Base-by-base conservation (phyloP, 2,113 vertebrate genomes). In the Burhinus bistriatus region DNA sequence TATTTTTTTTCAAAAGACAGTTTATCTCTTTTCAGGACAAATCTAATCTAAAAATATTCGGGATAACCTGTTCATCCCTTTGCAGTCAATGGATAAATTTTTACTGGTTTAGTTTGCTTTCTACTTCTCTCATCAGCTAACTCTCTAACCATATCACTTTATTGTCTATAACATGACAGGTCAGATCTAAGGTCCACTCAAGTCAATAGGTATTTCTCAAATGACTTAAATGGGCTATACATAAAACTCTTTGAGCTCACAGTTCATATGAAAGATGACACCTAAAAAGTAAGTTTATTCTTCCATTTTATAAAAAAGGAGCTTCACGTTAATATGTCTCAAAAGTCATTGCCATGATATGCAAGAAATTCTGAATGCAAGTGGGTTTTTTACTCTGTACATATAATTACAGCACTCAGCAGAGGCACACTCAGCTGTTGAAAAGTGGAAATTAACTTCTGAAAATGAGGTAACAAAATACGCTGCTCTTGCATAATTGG, bases 371-470 rank as follows among this genome's bases (percentile, higher is more conserved):
- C 22, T 69, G 27, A 93, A 89, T 73, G 52, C 18, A 80, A 75
- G n/a, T 36, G 25, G 3, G 4, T 62, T 93, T 91, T 77, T 49
- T 71, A 11, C 45, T 89, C 90, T 68, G 38, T 47, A 52, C 30
- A 32, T 9, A 59, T 30, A 49, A 61, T 54, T 81, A 68, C 17
- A 83, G 12, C 23, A 64, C 42, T 68, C 58, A 45, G 54, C 55
- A 88, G 65, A 52, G 66, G 12, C 51, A 77, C 36, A 77, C 26
- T 81, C 52, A 81, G 49, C 32, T 30, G 3, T 27, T 91, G 66
- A 45, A 89, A 96, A 94, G 57, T 72, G 57, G 40, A 96, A 87
- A 94, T 94, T 69, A 76, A 9, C 49, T 85, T 88, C 58, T 79
- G 54, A 91, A 96, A 91, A 95, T 51, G 26, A 84, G 38, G 69